phyloP scores from a whole-genome alignment of 92 coral and sea anemone species.

The Parazoanthus atlanticus region DNA sequence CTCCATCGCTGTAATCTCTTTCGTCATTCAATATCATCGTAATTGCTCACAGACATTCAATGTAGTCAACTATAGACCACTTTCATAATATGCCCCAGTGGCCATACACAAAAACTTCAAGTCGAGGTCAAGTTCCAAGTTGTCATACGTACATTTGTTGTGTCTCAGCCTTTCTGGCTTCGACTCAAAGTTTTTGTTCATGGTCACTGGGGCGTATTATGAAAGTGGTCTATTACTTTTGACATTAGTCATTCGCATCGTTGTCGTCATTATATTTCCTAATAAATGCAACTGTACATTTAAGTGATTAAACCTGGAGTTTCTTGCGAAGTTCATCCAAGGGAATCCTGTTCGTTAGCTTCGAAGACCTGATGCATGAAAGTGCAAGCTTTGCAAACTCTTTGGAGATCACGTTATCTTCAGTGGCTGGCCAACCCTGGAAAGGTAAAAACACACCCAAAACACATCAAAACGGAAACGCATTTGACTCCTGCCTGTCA shows the following conservation, averaged over 20 bases:
- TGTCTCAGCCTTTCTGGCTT: too few species aligned
- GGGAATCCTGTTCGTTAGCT: slow-evolving; percentile 22
- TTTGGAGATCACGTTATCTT: slow-evolving; percentile 22
- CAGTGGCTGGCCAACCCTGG: slow-evolving; percentile 44
- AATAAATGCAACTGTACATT: background rate
- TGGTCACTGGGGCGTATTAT: too few species aligned
- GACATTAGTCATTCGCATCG: background rate
- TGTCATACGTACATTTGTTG: too few species aligned
- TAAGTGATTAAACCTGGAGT: slow-evolving; percentile 1
- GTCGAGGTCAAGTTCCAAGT: too few species aligned
- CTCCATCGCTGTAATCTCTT: background rate
- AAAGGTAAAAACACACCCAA: background rate
- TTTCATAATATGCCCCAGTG: too few species aligned
- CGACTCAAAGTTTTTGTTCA: too few species aligned
- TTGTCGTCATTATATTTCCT: background rate
- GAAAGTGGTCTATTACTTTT: too few species aligned
- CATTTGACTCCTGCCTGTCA: background rate
- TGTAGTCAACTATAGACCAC: too few species aligned
- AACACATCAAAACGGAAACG: background rate
- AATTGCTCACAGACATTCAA: too few species aligned
- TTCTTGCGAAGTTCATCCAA: slow-evolving; percentile 19
- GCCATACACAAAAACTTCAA: too few species aligned
- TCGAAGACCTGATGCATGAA: slow-evolving; percentile 7
- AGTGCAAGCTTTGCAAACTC: slow-evolving; percentile 35
- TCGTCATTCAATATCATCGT: background rate